These are phyloP conservation scores for Meloidogyne hapla DNA, from an alignment of 1,140 invertebrate genomes.

Conservation along the genomic window DNA sequence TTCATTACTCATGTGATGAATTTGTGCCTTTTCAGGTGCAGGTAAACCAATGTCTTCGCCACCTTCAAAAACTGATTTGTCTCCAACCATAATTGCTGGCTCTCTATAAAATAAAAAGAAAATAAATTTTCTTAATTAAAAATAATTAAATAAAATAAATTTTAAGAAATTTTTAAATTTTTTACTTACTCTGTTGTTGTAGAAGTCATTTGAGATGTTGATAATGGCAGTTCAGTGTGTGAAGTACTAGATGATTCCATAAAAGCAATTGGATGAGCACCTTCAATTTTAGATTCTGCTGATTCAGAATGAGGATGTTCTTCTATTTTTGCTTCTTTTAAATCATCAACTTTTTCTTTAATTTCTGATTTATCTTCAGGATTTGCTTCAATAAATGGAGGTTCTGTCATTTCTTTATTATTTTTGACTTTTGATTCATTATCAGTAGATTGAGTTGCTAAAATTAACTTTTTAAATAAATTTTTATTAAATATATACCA, in stretches of 20 bases:
- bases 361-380: background rate
- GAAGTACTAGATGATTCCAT: background rate
- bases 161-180: background rate
- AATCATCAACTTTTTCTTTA: background rate
- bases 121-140: too few relatives aligned
- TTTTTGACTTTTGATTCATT: too few relatives aligned
- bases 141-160: background rate
- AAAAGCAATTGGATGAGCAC: background rate
- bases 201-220: background rate
- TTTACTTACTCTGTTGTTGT: background rate
- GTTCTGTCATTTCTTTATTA: background rate
- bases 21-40: constrained; percentile 10
- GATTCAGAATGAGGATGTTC: background rate
- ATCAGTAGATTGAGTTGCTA: background rate
- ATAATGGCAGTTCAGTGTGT: background rate
- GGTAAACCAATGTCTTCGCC: background rate
- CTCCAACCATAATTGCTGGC: constrained; percentile 8
- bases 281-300: background rate
- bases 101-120: too few relatives aligned
- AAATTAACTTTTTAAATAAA: too few relatives aligned
- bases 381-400: background rate
- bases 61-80: background rate
- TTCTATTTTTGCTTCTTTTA: background rate
- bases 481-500: background rate
- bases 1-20: constrained; percentile 18